Base-by-base conservation (phyloP, 1,140 invertebrate genomes). In the Vollenhovia emeryi region DNA sequence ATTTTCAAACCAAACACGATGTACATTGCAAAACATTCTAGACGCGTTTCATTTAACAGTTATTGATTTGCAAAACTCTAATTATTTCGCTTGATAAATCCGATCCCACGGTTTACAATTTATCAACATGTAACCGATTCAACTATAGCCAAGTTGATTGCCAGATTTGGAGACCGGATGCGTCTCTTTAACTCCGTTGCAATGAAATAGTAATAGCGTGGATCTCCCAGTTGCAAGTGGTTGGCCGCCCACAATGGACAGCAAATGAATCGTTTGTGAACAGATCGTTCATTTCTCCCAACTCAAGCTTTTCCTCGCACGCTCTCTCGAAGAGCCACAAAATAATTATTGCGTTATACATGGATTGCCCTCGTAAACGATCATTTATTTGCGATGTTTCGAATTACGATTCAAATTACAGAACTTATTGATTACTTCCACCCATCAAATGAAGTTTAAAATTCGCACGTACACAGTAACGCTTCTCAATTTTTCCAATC, bases 101-200 rank as follows among this genome's bases (percentile, higher is more conserved):
- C 79, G 55, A 87, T 66, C 33, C 78, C 76, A 73, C 59, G 62
- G 82, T 87, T 89, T 84, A 87, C 74, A 69, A 84, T 89, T 89
- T 87, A 78, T 87, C 88, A 76, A 82, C 55, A 57, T 64, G 40
- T 80, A 87, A 85, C 50, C 73, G 85, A 87, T 87, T 87, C 87
- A 84, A 86, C 87, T 74, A 24, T 40, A 50, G 24, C 27, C 55
- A 18, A 52, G 62, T 64, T 64, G 71, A 86, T 71, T 88, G 66
- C 55, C 60, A 64, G 36, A 45, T 79, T 52, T 71, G 43, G 73
- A 78, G 45, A 30, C 74, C 86, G 82, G 36, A 88, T 57, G 52
- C 50, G 50, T 55, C 86, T 80, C 68, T 80, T 74, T 76, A 52
- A 87, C 24, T 45, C 66, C 15, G 18, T 74, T 86, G 48, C 75